Conservation (phyloP, 2,797 vertebrate species). For the Urocyon cinereoargenteus region DNA sequence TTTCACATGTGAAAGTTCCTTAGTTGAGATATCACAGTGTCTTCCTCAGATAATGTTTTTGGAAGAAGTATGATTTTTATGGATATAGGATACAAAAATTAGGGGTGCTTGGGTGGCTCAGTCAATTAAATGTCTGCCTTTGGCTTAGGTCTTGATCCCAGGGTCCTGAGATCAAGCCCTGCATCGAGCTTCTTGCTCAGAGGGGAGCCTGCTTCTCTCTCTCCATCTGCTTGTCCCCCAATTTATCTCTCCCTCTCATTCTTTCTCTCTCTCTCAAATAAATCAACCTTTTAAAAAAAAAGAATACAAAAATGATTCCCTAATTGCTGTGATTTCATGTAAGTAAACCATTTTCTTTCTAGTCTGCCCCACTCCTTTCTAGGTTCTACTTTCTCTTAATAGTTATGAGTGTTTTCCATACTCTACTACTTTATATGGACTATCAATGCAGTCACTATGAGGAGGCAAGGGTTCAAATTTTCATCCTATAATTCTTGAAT, state of each 20-base stretch:
- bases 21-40: not conserved
- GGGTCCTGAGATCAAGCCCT: too few relatives aligned
- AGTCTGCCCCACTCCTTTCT: not conserved
- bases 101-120: too few relatives aligned
- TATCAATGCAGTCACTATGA: not conserved
- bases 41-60: not conserved
- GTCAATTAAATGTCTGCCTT: too few relatives aligned
- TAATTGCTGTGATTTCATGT: not conserved
- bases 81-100: not conserved
- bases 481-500: not conserved
- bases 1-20: not conserved
- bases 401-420: constrained; percentile 1
- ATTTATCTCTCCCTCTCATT: too few relatives aligned
- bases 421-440: not conserved
- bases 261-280: too few relatives aligned
- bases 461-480: not conserved
- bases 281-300: too few relatives aligned
- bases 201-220: too few relatives aligned
- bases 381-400: constrained; percentile 32
- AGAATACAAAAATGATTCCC: not conserved
- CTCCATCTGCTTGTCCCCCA: too few relatives aligned
- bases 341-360: not conserved
- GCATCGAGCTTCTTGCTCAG: too few relatives aligned
- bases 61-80: not conserved
- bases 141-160: too few relatives aligned